Percentiles rank a stretch among this genome's conserved stretches.
phyloP scores from a whole-genome alignment of 2,888 invertebrate genomes.

The Cryptophagus acutangulus region DNA sequence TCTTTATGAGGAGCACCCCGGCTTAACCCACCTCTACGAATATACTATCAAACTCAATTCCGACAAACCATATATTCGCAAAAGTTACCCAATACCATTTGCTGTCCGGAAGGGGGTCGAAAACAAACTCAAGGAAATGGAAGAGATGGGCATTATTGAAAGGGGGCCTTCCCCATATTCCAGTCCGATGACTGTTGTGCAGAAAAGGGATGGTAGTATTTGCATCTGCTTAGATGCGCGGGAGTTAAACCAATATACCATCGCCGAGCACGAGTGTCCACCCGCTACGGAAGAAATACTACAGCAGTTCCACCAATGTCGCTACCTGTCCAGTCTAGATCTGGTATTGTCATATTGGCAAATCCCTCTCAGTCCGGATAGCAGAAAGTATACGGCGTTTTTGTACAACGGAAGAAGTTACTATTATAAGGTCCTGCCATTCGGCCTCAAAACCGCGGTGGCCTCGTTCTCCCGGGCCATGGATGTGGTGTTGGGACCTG shows the following conservation, averaged over 20 bases:
- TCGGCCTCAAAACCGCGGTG: slow-evolving; percentile 13
- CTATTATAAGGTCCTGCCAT: slow-evolving; percentile 11
- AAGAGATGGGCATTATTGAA: slow-evolving; percentile 32
- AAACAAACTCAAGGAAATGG: slow-evolving; percentile 30
- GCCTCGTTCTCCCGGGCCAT: slow-evolving; percentile 9
- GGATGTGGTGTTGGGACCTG: slow-evolving; percentile 9
- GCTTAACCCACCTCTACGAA: slow-evolving; percentile 22
- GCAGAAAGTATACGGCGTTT: slow-evolving; percentile 11
- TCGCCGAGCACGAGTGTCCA: slow-evolving; percentile 31
- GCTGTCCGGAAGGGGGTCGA: slow-evolving; percentile 27
- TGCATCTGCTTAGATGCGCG: slow-evolving; percentile 36
- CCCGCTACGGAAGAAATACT: slow-evolving; percentile 22
- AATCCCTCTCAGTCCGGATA: slow-evolving; percentile 11
- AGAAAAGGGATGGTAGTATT: slow-evolving; percentile 33
- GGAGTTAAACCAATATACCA: slow-evolving; percentile 31
- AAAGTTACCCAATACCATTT: slow-evolving; percentile 35
- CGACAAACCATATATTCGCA: slow-evolving; percentile 21
- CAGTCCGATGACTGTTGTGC: slow-evolving; percentile 32
- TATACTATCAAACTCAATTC: slow-evolving; percentile 27
- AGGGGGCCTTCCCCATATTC: slow-evolving; percentile 30
- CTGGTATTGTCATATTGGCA: slow-evolving; percentile 12
- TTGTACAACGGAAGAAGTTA: slow-evolving; percentile 9
- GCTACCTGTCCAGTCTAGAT: slow-evolving; percentile 13
- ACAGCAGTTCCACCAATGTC: no score
- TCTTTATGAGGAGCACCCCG: no score